phyloP scores from a whole-genome alignment of 2,113 vertebrate genomes.

The Chitala chitala region DNA sequence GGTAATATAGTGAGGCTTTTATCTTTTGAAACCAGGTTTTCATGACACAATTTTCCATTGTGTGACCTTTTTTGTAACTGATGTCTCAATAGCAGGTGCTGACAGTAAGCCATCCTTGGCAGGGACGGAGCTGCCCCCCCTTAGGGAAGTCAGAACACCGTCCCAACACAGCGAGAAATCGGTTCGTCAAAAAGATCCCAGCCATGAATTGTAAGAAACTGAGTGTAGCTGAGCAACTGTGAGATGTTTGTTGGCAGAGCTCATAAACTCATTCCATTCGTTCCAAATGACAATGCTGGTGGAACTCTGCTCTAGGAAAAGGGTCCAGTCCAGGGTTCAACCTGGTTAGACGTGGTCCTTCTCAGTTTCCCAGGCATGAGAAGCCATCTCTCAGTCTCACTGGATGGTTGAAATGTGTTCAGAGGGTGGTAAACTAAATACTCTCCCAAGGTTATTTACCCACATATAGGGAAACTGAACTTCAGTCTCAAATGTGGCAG shows the following conservation, averaged over 20 bases:
- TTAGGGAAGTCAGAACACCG: conserved; percentile 29
- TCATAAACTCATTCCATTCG: not conserved
- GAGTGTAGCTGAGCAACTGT: not conserved
- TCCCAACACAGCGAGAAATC: conserved; percentile 28
- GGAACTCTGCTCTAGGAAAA: not conserved
- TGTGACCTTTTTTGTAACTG: not conserved
- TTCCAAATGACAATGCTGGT: too few species aligned
- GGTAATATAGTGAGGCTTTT: not conserved
- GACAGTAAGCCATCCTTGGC: conserved; percentile 23
- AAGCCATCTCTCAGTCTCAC: too few species aligned
- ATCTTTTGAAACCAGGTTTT: not conserved
- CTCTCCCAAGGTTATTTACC: too few species aligned
- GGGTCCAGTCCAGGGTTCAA: too few species aligned
- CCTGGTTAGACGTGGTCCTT: too few species aligned
- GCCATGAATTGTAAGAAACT: not conserved
- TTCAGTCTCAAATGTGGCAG: too few species aligned
- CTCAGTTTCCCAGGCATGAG: too few species aligned
- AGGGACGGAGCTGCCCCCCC: conserved; percentile 24
- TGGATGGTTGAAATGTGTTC: too few species aligned
- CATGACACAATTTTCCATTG: not conserved
- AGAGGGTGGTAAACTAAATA: too few species aligned
- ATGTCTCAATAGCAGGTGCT: conserved; percentile 31
- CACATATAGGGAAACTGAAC: too few species aligned
- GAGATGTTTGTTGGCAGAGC: not conserved
- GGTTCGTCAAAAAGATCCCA: conserved; percentile 2